Evolutionary conservation across 2,113 vertebrate genomes (phyloP).

Genomic region (Poeciliopsis turrubarensis): DNA sequence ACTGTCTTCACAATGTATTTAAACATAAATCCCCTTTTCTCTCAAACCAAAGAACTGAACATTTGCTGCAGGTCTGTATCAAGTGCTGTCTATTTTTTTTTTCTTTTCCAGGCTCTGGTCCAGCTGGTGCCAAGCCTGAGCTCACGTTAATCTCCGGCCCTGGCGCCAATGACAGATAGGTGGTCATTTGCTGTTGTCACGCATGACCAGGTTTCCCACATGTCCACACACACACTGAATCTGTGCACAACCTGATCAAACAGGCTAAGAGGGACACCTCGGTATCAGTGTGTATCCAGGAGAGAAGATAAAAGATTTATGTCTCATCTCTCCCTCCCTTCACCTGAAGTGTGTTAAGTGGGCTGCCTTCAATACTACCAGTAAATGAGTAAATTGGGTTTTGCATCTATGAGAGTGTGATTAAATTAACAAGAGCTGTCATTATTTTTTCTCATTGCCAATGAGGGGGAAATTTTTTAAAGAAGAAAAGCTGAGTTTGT

Average conservation of each 20-base stretch:
- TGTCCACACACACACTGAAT: conserved; percentile 16
- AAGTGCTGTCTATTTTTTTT: conserved; percentile 23
- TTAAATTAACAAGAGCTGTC: background rate
- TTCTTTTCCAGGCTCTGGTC: conserved; percentile 43
- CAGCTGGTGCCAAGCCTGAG: conserved; percentile 63
- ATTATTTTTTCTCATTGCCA: conserved; percentile 2
- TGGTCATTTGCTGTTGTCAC: conserved; percentile 68
- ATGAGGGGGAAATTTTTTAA: conserved; percentile 1
- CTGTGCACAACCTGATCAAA: conserved; percentile 70
- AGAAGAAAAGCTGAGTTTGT: conserved; percentile 22
- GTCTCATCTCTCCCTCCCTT: conserved; percentile 17
- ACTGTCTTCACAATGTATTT: conserved; percentile 17
- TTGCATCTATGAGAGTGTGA: background rate
- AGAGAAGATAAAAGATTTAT: conserved; percentile 52
- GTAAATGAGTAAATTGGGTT: conserved; percentile 11
- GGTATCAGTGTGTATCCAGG: conserved; percentile 48
- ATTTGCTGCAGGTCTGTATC: conserved; percentile 4
- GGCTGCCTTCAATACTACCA: conserved; percentile 2
- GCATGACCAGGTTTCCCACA: conserved; percentile 51
- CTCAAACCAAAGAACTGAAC: background rate
- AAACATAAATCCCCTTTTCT: conserved; percentile 9
- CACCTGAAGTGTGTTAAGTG: conserved; percentile 2
- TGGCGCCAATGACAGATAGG: conserved; percentile 57
- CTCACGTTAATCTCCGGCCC: conserved; percentile 59
- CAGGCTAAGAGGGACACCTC: conserved; percentile 50